Evolutionary conservation across 2,797 vertebrate species (phyloP).

Genomic region (Spondyliosoma cantharus): DNA sequence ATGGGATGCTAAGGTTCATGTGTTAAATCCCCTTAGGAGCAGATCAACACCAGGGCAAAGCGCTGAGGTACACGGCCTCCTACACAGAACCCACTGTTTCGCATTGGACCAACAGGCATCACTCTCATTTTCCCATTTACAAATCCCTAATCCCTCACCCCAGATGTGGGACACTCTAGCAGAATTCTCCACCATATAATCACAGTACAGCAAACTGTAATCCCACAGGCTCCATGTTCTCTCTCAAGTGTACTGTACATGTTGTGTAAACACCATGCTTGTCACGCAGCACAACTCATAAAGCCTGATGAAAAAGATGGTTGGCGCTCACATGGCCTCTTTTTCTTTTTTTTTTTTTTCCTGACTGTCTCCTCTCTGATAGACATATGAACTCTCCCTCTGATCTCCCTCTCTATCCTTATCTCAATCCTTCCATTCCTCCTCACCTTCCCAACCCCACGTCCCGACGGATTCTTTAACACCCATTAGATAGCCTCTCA

Average conservation of each 20-base stretch:
- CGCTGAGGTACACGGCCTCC: conserved; percentile 19
- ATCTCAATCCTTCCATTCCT: conserved; percentile 51
- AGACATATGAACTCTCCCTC: conserved; percentile 14
- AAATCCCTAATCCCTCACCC: conserved; percentile 72
- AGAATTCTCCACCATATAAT: conserved; percentile 60
- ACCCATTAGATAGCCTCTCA: conserved; percentile 58
- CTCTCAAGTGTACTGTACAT: conserved; percentile 55
- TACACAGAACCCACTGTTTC: conserved; percentile 41
- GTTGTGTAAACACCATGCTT: conserved; percentile 47
- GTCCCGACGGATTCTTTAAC: conserved; percentile 54
- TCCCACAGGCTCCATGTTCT: conserved; percentile 51
- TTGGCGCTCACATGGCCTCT: neutral
- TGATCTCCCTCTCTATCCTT: conserved; percentile 42
- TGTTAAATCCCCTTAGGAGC: conserved; percentile 52
- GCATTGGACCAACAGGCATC: conserved; percentile 51
- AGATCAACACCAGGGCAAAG: conserved; percentile 58
- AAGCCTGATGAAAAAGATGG: conserved; percentile 37
- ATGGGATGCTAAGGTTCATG: conserved; percentile 18
- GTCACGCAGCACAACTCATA: conserved; percentile 26
- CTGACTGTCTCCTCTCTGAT: conserved; percentile 21
- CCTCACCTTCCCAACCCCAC: conserved; percentile 29
- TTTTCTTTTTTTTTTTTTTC: neutral
- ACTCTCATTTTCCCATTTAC: conserved; percentile 65
- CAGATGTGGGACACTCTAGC: conserved; percentile 69
- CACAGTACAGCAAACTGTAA: conserved; percentile 59